Evolutionary conservation across 35 echinoderm and acorn worm species (phyloP).

Genomic region (Eucidaris tribuloides): DNA sequence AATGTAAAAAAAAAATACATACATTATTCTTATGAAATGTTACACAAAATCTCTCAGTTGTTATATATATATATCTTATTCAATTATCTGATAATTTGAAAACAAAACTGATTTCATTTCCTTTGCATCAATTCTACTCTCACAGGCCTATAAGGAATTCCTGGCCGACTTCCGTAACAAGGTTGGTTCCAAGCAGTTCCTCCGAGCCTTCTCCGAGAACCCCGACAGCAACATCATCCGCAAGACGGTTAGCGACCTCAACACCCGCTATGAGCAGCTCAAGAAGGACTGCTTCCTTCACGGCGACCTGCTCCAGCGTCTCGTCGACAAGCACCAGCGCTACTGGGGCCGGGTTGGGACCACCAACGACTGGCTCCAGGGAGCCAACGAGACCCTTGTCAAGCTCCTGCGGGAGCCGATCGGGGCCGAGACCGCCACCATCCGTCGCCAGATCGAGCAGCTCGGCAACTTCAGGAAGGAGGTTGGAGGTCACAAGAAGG

Average conservation of each 20-base stretch:
- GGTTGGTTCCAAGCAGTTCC: slow-evolving; percentile 60
- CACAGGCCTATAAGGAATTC: slow-evolving; percentile 67
- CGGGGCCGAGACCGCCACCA: slow-evolving; percentile 71
- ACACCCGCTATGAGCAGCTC: slow-evolving; percentile 79
- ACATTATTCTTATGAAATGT: too few relatives aligned
- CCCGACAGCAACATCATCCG: slow-evolving; percentile 54
- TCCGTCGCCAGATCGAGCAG: slow-evolving; percentile 82
- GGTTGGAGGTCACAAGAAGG: slow-evolving; percentile 58
- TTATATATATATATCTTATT: too few relatives aligned
- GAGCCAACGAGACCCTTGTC: slow-evolving; percentile 36
- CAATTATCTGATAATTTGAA: too few relatives aligned
- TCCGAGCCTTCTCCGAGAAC: slow-evolving; percentile 64
- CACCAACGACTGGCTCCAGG: slow-evolving; percentile 72
- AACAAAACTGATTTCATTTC: too few relatives aligned
- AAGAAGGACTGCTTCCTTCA: slow-evolving; percentile 64
- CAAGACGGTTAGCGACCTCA: slow-evolving; percentile 54
- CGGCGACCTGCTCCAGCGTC: slow-evolving; percentile 27
- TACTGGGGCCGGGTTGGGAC: slow-evolving; percentile 44
- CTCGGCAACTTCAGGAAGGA: slow-evolving; percentile 76
- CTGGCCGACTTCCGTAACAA: slow-evolving; percentile 72
- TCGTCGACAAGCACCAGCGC: slow-evolving; percentile 67
- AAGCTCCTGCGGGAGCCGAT: slow-evolving; percentile 65
- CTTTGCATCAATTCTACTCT: too few relatives aligned
- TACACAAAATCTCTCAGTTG: too few relatives aligned
- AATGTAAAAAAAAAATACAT: too few relatives aligned